These are phyloP conservation scores for Leptinotarsa undecemlineata DNA, from an alignment of 1,140 invertebrate species.

Conservation along the genomic window DNA sequence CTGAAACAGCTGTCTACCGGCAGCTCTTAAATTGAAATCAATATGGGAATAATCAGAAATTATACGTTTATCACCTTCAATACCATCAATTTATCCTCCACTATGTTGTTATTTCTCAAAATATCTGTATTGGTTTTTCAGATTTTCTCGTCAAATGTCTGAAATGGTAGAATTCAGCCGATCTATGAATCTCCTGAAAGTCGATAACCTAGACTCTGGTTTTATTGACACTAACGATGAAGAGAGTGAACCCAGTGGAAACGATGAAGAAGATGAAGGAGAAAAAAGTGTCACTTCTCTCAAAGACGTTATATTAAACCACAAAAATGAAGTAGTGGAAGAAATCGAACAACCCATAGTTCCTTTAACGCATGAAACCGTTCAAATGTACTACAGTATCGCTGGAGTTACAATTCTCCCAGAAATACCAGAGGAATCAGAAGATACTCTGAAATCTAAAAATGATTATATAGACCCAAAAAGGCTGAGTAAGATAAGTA, in stretches of 20 bases:
- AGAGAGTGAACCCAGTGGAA: not conserved
- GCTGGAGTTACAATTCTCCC: slow-evolving; percentile 42
- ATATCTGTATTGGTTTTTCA: slow-evolving; percentile 14
- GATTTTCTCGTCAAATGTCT: slow-evolving; percentile 36
- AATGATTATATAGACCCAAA: slow-evolving; percentile 39
- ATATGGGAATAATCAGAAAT: too few species aligned
- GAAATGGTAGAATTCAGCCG: slow-evolving; percentile 32
- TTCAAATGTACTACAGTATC: slow-evolving; percentile 38
- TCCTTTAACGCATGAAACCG: slow-evolving; percentile 29
- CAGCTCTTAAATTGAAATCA: too few species aligned
- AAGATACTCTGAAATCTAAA: slow-evolving; percentile 33
- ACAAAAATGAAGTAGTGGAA: not conserved
- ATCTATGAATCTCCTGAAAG: slow-evolving; percentile 8
- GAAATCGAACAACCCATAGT: slow-evolving; percentile 5
- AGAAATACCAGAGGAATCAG: slow-evolving; percentile 45
- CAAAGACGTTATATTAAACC: not conserved
- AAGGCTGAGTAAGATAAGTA: slow-evolving; percentile 42
- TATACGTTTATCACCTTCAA: too few species aligned
- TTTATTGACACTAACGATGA: slow-evolving; percentile 19
- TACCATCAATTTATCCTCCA: too few species aligned
- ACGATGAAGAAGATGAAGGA: slow-evolving; percentile 17
- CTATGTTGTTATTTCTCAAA: too few species aligned
- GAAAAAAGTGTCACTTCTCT: not conserved
- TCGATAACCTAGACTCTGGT: slow-evolving; percentile 8
- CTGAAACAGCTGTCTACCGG: too few species aligned